Evolutionary conservation across 2,113 vertebrate species (phyloP).

Genomic region (Peromyscus leucopus): DNA sequence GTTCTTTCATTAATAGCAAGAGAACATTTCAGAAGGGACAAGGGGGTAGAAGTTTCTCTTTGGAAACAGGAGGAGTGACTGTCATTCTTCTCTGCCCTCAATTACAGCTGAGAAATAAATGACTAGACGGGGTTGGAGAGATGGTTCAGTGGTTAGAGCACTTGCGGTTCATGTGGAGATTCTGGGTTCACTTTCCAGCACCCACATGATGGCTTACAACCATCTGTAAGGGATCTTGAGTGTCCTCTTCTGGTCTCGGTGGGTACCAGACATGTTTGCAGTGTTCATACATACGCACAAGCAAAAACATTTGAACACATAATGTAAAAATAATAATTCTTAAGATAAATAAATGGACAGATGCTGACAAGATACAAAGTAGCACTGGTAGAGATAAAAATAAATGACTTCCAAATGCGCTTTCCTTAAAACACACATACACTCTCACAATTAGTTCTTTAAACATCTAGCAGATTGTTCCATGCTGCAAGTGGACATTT

Average conservation of each 20-base stretch:
- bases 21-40: slow-evolving; percentile 67
- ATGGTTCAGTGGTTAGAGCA: not conserved
- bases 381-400: not conserved
- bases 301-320: not conserved
- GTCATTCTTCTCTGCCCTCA: not conserved
- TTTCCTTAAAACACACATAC: not conserved
- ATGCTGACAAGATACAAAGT: not conserved
- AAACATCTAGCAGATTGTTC: not conserved
- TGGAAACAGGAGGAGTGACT: slow-evolving; percentile 44
- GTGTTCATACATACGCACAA: not conserved
- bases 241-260: not conserved
- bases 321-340: not conserved
- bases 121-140: not conserved
- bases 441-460: not conserved
- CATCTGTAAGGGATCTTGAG: not conserved
- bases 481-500: not conserved
- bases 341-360: not conserved
- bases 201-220: not conserved
- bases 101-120: not conserved
- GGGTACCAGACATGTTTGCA: not conserved
- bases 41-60: not conserved
- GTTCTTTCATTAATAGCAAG: slow-evolving; percentile 66
- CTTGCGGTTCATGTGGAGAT: too few species aligned
- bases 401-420: not conserved
- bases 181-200: not conserved